phyloP scores from a whole-genome alignment of 2,888 invertebrate genomes.

The Xanthorhoe designata region DNA sequence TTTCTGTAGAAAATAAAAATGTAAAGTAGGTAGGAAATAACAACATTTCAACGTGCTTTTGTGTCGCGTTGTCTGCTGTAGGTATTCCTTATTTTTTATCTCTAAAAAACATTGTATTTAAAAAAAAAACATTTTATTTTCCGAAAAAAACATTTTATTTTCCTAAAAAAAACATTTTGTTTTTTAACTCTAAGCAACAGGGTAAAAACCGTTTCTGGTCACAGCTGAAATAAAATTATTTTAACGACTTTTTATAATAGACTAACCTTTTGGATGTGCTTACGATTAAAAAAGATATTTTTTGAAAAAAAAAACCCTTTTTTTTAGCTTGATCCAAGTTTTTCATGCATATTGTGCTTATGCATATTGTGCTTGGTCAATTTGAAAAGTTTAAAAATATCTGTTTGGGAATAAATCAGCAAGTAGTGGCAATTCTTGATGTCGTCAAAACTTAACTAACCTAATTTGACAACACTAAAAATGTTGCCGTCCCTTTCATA shows the following conservation, averaged over 20 bases:
- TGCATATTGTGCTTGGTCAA: conserved; percentile 8
- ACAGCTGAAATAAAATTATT: conserved; percentile 44
- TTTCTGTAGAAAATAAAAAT: neutral
- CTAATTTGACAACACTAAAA: too few relatives aligned
- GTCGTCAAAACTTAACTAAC: too few relatives aligned
- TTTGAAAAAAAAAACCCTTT: conserved; percentile 62
- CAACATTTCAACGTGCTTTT: neutral
- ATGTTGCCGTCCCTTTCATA: too few relatives aligned
- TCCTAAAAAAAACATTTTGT: neutral
- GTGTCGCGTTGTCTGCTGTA: neutral
- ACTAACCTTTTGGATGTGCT: conserved; percentile 69
- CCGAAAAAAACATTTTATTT: too few relatives aligned
- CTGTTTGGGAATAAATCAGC: neutral
- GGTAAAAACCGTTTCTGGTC: conserved; percentile 50
- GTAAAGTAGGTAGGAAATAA: neutral
- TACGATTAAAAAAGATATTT: conserved; percentile 64
- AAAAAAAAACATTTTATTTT: neutral
- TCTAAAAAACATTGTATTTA: neutral
- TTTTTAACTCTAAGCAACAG: conserved; percentile 50
- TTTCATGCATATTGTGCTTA: conserved; percentile 10
- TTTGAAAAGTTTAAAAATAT: neutral
- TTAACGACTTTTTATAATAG: conserved; percentile 52
- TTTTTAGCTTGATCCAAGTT: conserved; percentile 58
- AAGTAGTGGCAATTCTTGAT: too few relatives aligned
- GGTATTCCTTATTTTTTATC: neutral